Conservation (phyloP, 2,113 vertebrate species). For the Tympanuchus pallidicinctus region DNA sequence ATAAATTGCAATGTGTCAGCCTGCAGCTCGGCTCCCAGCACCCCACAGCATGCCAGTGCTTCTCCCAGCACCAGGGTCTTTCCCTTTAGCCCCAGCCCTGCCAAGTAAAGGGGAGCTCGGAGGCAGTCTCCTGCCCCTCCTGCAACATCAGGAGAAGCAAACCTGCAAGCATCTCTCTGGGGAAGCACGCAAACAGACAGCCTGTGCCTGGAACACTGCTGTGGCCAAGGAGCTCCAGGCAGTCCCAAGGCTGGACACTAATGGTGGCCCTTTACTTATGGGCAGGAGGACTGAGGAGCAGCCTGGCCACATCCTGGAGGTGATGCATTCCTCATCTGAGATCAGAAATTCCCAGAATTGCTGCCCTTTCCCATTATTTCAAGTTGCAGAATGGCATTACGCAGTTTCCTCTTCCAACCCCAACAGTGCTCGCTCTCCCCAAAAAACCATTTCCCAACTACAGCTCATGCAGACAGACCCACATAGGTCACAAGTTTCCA, state of each 20-base stretch:
- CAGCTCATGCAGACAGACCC: neutral
- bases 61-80: neutral
- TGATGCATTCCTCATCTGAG: neutral
- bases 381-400: accelerated
- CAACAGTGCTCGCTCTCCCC: neutral
- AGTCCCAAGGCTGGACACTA: neutral
- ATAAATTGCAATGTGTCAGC: conserved; percentile 70
- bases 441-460: neutral
- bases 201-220: accelerated
- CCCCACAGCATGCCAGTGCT: neutral
- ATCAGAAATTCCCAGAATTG: accelerated
- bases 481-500: neutral
- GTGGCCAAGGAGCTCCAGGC: neutral
- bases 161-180: neutral
- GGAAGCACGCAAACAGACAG: neutral
- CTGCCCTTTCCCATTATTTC: neutral
- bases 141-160: neutral
- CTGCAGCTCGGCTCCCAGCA: neutral
- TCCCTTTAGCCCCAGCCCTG: too few relatives aligned
- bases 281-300: neutral
- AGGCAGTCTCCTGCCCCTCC: accelerated
- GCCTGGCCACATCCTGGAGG: neutral
- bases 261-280: neutral
- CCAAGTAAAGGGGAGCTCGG: neutral
- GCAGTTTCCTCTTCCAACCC: neutral